Percentiles rank a stretch among this genome's conserved stretches.
Conservation (phyloP, 2,888 invertebrate species). For the Leucophenga montana region DNA sequence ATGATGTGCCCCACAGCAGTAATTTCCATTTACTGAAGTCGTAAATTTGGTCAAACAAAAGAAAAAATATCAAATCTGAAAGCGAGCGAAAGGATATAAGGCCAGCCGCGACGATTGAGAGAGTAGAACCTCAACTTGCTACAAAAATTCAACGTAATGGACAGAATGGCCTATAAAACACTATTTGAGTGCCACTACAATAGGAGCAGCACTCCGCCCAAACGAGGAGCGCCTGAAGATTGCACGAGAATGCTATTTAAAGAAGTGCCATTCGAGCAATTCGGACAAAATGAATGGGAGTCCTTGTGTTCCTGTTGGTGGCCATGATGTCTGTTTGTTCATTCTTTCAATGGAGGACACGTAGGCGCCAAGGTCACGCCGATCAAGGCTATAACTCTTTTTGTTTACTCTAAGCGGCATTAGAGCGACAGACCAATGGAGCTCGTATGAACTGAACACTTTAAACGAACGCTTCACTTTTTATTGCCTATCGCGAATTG, state of each 20-base stretch:
- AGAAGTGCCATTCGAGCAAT: not conserved
- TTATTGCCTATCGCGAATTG: not conserved
- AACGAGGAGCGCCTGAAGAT: not conserved
- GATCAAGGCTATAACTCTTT: conserved; percentile 16
- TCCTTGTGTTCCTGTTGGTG: conserved; percentile 1
- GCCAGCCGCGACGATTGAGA: conserved; percentile 30
- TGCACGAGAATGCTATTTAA: not conserved
- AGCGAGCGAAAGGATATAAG: conserved; percentile 18
- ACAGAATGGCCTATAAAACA: conserved; percentile 28
- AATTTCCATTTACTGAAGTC: conserved; percentile 53
- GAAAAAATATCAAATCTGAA: conserved; percentile 43
- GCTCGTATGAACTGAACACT: not conserved
- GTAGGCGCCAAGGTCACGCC: conserved; percentile 19
- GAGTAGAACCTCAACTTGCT: conserved; percentile 35
- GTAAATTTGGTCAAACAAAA: conserved; percentile 55
- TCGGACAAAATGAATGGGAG: not conserved
- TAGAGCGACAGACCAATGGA: not conserved
- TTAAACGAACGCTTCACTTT: not conserved
- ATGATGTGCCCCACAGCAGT: conserved; percentile 31
- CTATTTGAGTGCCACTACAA: conserved; percentile 8
- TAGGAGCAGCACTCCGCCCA: not conserved
- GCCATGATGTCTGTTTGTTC: not conserved
- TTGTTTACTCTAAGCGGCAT: conserved; percentile 1
- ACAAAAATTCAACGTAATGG: conserved; percentile 41
- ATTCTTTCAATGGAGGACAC: not conserved